Conservation (phyloP, 1,140 invertebrate genomes). For the Myzus persicae region DNA sequence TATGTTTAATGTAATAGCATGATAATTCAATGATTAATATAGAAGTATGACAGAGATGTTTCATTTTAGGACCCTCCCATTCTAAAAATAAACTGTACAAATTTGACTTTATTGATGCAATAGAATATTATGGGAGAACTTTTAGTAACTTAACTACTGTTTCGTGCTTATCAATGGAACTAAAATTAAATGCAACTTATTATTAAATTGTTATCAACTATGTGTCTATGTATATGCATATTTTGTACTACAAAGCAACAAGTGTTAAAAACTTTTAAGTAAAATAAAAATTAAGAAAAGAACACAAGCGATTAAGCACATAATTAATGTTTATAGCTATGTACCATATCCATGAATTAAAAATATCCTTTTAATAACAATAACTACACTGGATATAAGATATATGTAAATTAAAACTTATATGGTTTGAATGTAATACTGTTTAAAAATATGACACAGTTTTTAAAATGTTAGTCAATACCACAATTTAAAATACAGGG, state of each 20-base stretch:
- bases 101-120: background rate
- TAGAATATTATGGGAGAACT: background rate
- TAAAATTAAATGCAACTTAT: background rate
- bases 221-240: background rate
- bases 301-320: background rate
- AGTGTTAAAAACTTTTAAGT: background rate
- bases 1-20: background rate
- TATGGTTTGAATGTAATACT: too few species aligned
- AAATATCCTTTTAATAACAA: background rate
- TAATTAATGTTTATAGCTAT: background rate
- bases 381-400: background rate
- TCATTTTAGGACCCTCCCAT: background rate
- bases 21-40: background rate
- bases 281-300: background rate
- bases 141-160: background rate
- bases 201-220: background rate
- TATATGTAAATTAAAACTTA: too few species aligned
- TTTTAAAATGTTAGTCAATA: background rate
- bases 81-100: background rate
- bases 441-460: background rate
- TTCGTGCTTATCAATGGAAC: background rate
- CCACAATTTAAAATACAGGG: too few species aligned
- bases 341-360: background rate
- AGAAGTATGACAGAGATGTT: background rate
- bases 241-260: background rate